Conservation (phyloP, 2,113 vertebrate genomes). For the Bostrychus sinensis region DNA sequence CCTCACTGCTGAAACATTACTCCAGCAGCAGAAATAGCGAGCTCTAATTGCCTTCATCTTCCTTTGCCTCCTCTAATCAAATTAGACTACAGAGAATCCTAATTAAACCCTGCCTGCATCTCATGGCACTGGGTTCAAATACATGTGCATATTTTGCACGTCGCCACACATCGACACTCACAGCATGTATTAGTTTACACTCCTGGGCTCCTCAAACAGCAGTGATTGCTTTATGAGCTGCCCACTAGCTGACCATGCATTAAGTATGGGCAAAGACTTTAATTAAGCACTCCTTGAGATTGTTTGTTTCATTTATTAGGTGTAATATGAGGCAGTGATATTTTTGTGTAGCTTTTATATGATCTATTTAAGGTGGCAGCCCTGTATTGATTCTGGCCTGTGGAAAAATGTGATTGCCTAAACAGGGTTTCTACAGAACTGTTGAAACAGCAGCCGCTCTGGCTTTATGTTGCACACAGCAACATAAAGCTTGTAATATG, state of each 20-base stretch:
- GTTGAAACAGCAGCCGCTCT: constrained; percentile 35
- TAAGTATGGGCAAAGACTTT: constrained; percentile 13
- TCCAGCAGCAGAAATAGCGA: constrained; percentile 66
- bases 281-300: constrained; percentile 14
- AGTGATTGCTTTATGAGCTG: constrained; percentile 24
- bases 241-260: constrained; percentile 34
- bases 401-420: constrained; percentile 24
- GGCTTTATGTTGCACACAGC: constrained; percentile 12
- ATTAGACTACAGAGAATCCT: constrained; percentile 74
- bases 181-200: constrained; percentile 35
- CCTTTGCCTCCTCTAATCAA: constrained; percentile 68
- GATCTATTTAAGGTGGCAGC: constrained; percentile 32
- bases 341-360: constrained; percentile 24
- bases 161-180: constrained; percentile 30
- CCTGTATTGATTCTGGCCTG: constrained; percentile 50
- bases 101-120: constrained; percentile 69
- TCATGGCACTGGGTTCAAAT: constrained; percentile 45
- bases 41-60: constrained; percentile 72
- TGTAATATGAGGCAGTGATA: constrained; percentile 2
- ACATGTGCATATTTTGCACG: constrained; percentile 14
- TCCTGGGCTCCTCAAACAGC: constrained; percentile 32
- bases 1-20: constrained; percentile 65
- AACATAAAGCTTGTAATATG: constrained; percentile 3
- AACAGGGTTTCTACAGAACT: constrained; percentile 23
- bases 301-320: constrained; percentile 37